Percentiles rank a stretch among this genome's conserved stretches.
These are phyloP conservation scores for zebrafish (Danio rerio) DNA, from an alignment of 2,113 vertebrate genomes.

Conservation along the genomic window GRCz12tu NC_133195.1:44398501-44399000, in stretches of 20 bases:
- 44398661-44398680: slow-evolving; percentile 4
- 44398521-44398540: no score
- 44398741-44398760: slow-evolving; percentile 9
- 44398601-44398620: no score
- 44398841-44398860: neutral
- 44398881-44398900: slow-evolving; percentile 13
- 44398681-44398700: neutral
- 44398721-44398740: neutral
- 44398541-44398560: no score
- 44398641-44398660: neutral
- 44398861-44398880: slow-evolving; percentile 24
- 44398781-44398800: neutral
- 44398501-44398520: no score
- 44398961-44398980: slow-evolving; percentile 17
- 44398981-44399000: neutral
- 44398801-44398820: neutral
- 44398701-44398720: neutral
- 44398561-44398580: no score
- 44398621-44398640: no score
- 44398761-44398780: slow-evolving; percentile 8
- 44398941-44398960: neutral
- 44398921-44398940: slow-evolving; percentile 12
- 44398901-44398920: slow-evolving; percentile 23
- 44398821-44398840: slow-evolving; percentile 13
- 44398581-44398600: no score